phyloP scores from a whole-genome alignment of 2,113 vertebrate species.

The Pungitius pungitius region DNA sequence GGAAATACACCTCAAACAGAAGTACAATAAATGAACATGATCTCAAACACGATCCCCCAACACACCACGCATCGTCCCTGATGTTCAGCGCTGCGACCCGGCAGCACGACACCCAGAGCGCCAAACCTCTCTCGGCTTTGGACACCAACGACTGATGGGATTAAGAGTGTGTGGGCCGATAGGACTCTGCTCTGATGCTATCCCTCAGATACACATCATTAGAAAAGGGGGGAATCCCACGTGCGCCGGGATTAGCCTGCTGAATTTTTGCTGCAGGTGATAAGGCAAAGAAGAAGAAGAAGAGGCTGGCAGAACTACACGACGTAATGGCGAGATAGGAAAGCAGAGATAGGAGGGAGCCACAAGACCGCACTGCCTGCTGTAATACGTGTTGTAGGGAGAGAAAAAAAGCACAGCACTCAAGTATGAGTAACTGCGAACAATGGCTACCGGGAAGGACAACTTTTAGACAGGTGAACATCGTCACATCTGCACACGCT shows the following conservation, averaged over 20 bases:
- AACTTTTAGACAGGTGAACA: constrained; percentile 57
- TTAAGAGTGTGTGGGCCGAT: constrained; percentile 75
- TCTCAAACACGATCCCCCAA: constrained; percentile 64
- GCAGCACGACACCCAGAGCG: constrained; percentile 53
- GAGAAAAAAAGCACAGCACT: constrained; percentile 41
- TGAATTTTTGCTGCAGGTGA: constrained; percentile 77
- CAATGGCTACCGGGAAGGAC: constrained; percentile 64
- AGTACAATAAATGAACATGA: constrained; percentile 61
- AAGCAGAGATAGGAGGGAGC: constrained; percentile 62
- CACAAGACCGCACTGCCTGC: constrained; percentile 47
- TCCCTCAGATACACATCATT: constrained; percentile 77
- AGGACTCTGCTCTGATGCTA: constrained; percentile 73
- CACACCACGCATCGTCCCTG: constrained; percentile 46
- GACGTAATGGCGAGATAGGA: constrained; percentile 71
- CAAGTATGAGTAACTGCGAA: constrained; percentile 56
- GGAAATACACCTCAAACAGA: constrained; percentile 33
- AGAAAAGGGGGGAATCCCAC: constrained; percentile 71
- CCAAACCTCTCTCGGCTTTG: constrained; percentile 53
- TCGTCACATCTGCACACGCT: constrained; percentile 7
- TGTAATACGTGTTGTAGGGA: constrained; percentile 38
- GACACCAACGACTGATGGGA: constrained; percentile 74
- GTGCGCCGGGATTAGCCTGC: constrained; percentile 70
- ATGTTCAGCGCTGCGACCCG: constrained; percentile 50
- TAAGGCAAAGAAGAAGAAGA: constrained; percentile 59
- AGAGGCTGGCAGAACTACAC: constrained; percentile 62